phyloP scores from a whole-genome alignment of 1,140 invertebrate genomes.

The Rhyacophila brunnea region DNA sequence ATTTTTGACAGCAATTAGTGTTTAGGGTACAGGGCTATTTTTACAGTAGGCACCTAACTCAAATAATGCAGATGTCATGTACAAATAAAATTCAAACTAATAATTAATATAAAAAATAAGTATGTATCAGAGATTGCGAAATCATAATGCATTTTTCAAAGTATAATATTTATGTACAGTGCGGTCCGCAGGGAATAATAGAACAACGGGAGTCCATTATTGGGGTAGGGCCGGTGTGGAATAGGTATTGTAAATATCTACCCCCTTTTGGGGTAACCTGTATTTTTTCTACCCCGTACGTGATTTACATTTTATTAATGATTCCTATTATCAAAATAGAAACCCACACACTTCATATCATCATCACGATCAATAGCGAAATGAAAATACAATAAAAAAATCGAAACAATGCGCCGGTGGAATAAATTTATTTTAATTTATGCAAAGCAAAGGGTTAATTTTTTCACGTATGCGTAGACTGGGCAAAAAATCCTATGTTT shows the following conservation, averaged over 20 bases:
- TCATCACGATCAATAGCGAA: slow-evolving; percentile 25
- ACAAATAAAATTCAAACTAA: too few species aligned
- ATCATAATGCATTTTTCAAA: too few species aligned
- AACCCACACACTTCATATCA: slow-evolving; percentile 30
- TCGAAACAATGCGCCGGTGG: slow-evolving; percentile 19
- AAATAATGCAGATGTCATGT: too few species aligned
- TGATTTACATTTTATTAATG: slow-evolving; percentile 37
- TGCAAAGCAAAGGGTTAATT: slow-evolving; percentile 31
- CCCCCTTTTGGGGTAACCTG: neutral
- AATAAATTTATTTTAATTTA: slow-evolving; percentile 34
- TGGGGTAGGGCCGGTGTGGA: neutral
- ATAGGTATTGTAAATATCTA: neutral
- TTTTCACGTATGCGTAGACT: slow-evolving; percentile 15
- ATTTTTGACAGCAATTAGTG: too few species aligned
- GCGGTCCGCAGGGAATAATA: neutral
- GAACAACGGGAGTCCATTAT: slow-evolving; percentile 8
- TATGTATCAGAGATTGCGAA: too few species aligned
- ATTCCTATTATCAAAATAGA: slow-evolving; percentile 35
- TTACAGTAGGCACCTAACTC: too few species aligned
- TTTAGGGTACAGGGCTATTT: too few species aligned
- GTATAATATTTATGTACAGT: too few species aligned
- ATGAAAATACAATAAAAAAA: slow-evolving; percentile 17
- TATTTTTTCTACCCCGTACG: slow-evolving; percentile 19
- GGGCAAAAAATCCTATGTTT: too few species aligned
- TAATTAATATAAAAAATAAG: too few species aligned